These are phyloP conservation scores for Galeruca laticollis DNA, from an alignment of 2,888 invertebrate species.

Conservation along the genomic window DNA sequence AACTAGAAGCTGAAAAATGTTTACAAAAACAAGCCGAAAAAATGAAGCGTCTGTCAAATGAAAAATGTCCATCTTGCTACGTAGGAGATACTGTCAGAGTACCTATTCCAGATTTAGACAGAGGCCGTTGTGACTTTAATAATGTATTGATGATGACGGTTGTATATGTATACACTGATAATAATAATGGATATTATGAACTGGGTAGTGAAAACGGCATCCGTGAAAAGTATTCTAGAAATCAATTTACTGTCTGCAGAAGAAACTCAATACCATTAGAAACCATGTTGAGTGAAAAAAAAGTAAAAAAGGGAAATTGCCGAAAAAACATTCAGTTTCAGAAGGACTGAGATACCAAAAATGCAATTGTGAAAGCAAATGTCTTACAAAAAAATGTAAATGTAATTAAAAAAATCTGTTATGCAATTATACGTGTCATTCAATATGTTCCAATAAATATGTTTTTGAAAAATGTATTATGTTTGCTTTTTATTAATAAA, in stretches of 20 bases:
- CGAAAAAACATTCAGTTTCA: too few relatives aligned
- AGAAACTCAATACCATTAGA: background rate
- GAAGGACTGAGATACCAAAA: too few relatives aligned
- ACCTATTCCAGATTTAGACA: conserved; percentile 18
- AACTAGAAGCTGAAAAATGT: too few relatives aligned
- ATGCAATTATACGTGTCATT: too few relatives aligned
- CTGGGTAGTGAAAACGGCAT: background rate
- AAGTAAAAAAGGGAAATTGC: background rate
- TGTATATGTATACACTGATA: conserved; percentile 16
- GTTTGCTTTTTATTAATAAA: too few relatives aligned
- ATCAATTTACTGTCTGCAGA: background rate
- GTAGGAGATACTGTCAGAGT: conserved; percentile 13
- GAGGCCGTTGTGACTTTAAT: conserved; percentile 18
- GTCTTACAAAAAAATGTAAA: too few relatives aligned
- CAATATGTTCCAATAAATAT: too few relatives aligned
- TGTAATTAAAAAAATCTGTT: too few relatives aligned
- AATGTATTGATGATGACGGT: conserved; percentile 6
- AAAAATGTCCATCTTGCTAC: conserved; percentile 6
- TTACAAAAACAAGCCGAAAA: too few relatives aligned
- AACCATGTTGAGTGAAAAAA: background rate
- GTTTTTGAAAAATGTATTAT: too few relatives aligned
- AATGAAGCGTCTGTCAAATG: conserved; percentile 6
- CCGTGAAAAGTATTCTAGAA: conserved; percentile 5
- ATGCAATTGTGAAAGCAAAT: too few relatives aligned
- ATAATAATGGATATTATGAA: conserved; percentile 12